These are phyloP conservation scores for Vultur gryphus DNA, from an alignment of 2,797 vertebrate species.

Conservation along the genomic window DNA sequence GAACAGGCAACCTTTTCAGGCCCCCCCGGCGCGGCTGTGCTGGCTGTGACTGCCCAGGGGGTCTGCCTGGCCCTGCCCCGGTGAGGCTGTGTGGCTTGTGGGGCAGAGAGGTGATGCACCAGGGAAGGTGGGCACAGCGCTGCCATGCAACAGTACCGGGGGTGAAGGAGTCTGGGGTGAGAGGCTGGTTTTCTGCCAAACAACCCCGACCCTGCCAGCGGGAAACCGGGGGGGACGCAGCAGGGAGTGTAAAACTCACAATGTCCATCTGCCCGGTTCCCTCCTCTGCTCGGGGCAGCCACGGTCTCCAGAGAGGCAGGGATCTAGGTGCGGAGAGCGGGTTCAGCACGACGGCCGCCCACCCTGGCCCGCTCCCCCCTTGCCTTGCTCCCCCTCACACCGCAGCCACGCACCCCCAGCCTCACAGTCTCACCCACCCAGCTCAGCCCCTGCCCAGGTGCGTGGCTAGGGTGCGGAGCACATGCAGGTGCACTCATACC, in stretches of 20 bases:
- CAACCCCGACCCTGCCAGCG: rapidly evolving
- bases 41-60: background rate
- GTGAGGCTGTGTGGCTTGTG: background rate
- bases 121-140: background rate
- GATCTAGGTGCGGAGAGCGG: conserved; percentile 13
- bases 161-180: background rate
- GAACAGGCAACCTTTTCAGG: background rate
- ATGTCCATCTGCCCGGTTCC: background rate
- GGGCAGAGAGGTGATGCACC: background rate
- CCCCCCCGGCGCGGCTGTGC: rapidly evolving
- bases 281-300: conserved; percentile 72
- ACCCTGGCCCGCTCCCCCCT: rapidly evolving
- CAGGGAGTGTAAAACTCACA: conserved; percentile 68
- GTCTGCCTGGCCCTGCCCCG: background rate
- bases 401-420: rapidly evolving
- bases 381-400: background rate
- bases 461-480: background rate
- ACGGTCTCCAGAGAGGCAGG: conserved; percentile 81
- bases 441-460: background rate
- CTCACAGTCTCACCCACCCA: rapidly evolving
- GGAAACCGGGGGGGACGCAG: background rate
- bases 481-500: rapidly evolving
- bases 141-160: rapidly evolving
- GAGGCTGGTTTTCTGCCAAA: background rate
- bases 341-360: rapidly evolving